Percentiles rank a stretch among this genome's conserved stretches.
These are phyloP conservation scores for Magallana nippona DNA, from an alignment of 2,888 invertebrate genomes.

Conservation along the genomic window DNA sequence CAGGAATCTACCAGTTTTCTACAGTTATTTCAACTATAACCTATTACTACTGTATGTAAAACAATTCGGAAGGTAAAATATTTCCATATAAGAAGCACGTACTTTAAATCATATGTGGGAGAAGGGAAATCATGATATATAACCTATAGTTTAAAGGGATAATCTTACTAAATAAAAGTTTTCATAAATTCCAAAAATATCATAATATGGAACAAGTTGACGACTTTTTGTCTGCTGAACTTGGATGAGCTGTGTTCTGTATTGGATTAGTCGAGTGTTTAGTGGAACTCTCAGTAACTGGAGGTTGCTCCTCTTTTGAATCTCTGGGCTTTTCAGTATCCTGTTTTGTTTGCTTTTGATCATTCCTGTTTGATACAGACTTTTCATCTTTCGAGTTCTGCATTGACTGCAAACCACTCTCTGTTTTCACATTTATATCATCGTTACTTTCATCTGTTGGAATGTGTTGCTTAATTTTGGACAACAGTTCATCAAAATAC, in stretches of 20 bases:
- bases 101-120: background rate
- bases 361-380: background rate
- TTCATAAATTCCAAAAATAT: background rate
- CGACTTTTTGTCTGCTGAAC: background rate
- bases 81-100: too few species aligned
- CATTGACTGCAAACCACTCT: background rate
- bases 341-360: background rate
- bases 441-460: constrained; percentile 10
- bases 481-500: constrained; percentile 59
- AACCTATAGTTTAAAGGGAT: background rate
- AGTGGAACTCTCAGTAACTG: too few species aligned
- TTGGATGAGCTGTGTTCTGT: background rate
- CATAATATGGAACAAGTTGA: background rate
- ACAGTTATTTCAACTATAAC: too few species aligned
- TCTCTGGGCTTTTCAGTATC: too few species aligned
- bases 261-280: too few species aligned
- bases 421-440: background rate
- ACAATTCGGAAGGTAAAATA: too few species aligned
- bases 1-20: too few species aligned
- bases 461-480: constrained; percentile 52
- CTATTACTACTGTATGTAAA: too few species aligned
- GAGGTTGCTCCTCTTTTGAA: too few species aligned
- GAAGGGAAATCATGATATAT: background rate
- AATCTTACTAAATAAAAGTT: background rate
- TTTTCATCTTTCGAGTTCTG: background rate